A percentile compares a stretch with the other conserved stretches of the same genome.
Evolutionary conservation across 2,113 vertebrate genomes (phyloP).

Genomic region (Narcine bancroftii): DNA sequence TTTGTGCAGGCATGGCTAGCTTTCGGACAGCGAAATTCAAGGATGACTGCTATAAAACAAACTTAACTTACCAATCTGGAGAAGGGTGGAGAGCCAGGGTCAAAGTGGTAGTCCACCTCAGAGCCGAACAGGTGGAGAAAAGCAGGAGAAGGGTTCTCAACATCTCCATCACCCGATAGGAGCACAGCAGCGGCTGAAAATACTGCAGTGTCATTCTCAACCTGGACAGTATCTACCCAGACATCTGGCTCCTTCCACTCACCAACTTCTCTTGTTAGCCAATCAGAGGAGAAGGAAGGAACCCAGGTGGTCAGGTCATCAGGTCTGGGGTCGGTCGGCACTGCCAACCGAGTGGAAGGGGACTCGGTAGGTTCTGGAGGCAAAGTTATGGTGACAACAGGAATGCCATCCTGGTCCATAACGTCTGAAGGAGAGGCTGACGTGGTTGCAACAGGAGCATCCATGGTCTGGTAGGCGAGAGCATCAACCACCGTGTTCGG

Average conservation of each 20-base stretch:
- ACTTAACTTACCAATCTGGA: conserved; percentile 73
- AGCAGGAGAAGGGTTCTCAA: conserved; percentile 62
- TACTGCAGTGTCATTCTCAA: conserved; percentile 69
- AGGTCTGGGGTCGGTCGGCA: conserved; percentile 44
- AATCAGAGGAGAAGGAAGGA: conserved; percentile 45
- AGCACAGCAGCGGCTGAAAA: conserved; percentile 73
- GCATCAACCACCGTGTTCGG: conserved; percentile 44
- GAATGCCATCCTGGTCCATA: conserved; percentile 43
- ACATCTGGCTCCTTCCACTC: conserved; percentile 58
- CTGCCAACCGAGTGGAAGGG: background rate
- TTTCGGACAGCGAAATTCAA: background rate
- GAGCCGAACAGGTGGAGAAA: conserved; percentile 68
- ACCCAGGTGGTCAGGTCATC: conserved; percentile 45
- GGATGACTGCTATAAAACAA: conserved; percentile 39
- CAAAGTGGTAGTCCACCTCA: conserved; percentile 80
- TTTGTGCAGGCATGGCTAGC: background rate
- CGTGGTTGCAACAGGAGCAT: conserved; percentile 44
- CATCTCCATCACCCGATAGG: conserved; percentile 86
- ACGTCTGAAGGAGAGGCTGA: conserved; percentile 44
- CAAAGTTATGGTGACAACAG: conserved; percentile 37
- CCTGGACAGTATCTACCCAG: conserved; percentile 54
- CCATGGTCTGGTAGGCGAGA: conserved; percentile 39
- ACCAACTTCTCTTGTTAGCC: conserved; percentile 45
- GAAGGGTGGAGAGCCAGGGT: conserved; percentile 70
- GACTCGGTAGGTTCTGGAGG: conserved; percentile 47